These are phyloP conservation scores for Tanytarsus gracilentus DNA, from an alignment of 2,888 invertebrate genomes.

Conservation along the genomic window DNA sequence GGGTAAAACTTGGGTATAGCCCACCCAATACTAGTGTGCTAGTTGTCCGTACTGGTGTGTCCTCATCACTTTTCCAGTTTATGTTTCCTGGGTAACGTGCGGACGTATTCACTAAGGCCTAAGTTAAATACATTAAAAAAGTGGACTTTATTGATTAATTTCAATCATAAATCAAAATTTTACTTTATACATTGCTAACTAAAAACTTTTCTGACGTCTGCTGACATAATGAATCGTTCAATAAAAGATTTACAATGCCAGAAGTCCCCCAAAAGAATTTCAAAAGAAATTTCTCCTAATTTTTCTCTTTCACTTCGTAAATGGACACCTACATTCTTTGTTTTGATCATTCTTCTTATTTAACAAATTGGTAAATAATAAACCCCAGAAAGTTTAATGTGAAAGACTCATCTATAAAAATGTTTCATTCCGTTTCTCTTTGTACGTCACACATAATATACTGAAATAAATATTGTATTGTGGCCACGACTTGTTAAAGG, in stretches of 20 bases:
- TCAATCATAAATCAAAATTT: not conserved
- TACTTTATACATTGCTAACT: too few species aligned
- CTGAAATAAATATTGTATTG: not conserved
- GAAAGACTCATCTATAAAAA: constrained; percentile 18
- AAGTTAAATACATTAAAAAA: too few species aligned
- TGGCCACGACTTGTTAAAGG: not conserved
- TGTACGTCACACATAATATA: not conserved
- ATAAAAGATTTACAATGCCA: too few species aligned
- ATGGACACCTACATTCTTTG: constrained; percentile 27
- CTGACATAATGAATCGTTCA: too few species aligned
- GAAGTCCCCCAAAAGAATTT: constrained; percentile 12
- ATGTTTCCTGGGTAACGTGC: too few species aligned
- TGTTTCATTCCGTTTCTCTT: not conserved
- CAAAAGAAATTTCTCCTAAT: constrained; percentile 14
- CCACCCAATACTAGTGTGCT: too few species aligned
- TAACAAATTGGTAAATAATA: constrained; percentile 29
- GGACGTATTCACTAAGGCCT: too few species aligned
- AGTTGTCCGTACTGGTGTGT: too few species aligned
- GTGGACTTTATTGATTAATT: not conserved
- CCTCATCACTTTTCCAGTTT: too few species aligned
- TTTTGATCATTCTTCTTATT: constrained; percentile 28
- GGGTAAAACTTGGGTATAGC: too few species aligned
- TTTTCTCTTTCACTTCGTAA: constrained; percentile 3
- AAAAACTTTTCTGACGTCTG: not conserved
- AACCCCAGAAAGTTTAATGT: constrained; percentile 11